These are phyloP conservation scores for Loripinus fragilis DNA, from an alignment of 2,888 invertebrate species.

Conservation along the genomic window DNA sequence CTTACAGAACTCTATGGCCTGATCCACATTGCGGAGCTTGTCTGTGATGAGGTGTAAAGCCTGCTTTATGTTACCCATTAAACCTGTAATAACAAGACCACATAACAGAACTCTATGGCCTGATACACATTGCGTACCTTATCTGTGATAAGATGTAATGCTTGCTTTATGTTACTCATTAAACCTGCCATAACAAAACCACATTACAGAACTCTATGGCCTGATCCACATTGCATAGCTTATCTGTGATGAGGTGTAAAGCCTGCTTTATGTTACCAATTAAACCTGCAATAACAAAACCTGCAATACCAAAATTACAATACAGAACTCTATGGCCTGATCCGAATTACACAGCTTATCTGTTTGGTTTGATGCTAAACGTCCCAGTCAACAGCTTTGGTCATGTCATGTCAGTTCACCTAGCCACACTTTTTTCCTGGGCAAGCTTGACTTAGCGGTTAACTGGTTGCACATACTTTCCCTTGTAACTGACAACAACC, in stretches of 20 bases:
- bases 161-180: constrained; percentile 95
- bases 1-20: constrained; percentile 98
- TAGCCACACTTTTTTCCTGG: no score
- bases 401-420: no score
- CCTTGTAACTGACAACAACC: no score
- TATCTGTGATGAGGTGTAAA: constrained; percentile 92
- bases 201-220: constrained; percentile 98
- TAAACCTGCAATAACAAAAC: constrained; percentile 84
- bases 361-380: no score
- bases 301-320: constrained; percentile 66
- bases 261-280: constrained; percentile 97
- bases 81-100: constrained; percentile 79
- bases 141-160: constrained; percentile 93
- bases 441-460: no score
- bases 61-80: constrained; percentile 95
- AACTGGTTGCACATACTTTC: no score
- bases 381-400: no score
- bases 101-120: constrained; percentile 88
- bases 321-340: no score
- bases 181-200: constrained; percentile 84
- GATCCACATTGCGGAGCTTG: constrained; percentile 93
- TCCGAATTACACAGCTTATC: no score
- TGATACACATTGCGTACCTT: constrained; percentile 94
- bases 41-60: constrained; percentile 95
- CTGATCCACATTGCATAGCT: constrained; percentile 94